Evolutionary conservation across 2,797 vertebrate genomes (phyloP).

Genomic region (Brachyrhaphis roseni): DNA sequence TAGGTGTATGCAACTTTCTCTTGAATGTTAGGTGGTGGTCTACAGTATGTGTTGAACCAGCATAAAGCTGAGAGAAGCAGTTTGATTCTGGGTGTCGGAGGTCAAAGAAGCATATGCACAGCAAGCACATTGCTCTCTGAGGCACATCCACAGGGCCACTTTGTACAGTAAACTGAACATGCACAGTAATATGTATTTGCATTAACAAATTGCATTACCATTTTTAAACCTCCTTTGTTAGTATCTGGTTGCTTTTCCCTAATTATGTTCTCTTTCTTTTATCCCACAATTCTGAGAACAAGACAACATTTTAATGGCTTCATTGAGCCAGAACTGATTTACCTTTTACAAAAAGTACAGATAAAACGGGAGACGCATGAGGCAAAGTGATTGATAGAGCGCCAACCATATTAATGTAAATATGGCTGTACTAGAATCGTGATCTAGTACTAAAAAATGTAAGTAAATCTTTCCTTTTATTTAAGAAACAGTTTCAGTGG

Average conservation of each 20-base stretch:
- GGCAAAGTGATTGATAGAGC: too few relatives aligned
- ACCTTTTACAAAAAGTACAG: slow-evolving; percentile 53
- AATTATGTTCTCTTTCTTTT: slow-evolving; percentile 67
- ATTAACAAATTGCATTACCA: slow-evolving; percentile 42
- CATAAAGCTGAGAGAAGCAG: slow-evolving; percentile 24
- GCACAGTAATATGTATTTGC: slow-evolving; percentile 28
- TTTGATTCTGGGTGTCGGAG: slow-evolving; percentile 12
- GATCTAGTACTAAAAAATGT: not conserved
- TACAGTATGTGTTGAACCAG: slow-evolving; percentile 16
- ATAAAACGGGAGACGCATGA: not conserved
- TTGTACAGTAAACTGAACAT: slow-evolving; percentile 37
- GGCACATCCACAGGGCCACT: slow-evolving; percentile 15
- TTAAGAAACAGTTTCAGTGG: not conserved
- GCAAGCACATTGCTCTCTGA: slow-evolving; percentile 52
- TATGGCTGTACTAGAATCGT: not conserved
- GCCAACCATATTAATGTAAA: not conserved
- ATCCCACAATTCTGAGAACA: slow-evolving; percentile 51
- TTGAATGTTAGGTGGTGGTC: slow-evolving; percentile 22
- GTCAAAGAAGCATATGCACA: slow-evolving; percentile 25
- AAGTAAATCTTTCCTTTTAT: not conserved
- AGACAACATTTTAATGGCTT: slow-evolving; percentile 57
- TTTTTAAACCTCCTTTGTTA: slow-evolving; percentile 77
- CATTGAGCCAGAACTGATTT: slow-evolving; percentile 68
- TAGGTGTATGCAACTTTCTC: slow-evolving; percentile 10
- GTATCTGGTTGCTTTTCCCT: slow-evolving; percentile 75